Base-by-base conservation (phyloP, 2,888 invertebrate genomes). In the Muscina levida region DNA sequence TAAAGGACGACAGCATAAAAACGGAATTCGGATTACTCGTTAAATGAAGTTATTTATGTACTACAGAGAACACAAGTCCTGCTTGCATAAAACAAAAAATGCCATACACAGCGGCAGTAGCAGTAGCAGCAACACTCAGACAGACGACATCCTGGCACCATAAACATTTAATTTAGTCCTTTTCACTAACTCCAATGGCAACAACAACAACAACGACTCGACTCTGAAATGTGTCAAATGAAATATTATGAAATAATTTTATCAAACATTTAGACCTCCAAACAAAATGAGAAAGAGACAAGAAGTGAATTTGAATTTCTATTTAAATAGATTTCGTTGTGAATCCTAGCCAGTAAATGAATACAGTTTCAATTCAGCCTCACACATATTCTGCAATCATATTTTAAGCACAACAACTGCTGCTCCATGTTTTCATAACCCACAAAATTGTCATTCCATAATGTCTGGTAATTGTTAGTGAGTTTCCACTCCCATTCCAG, bases 1-100 rank as follows among this genome's bases (percentile, higher is more conserved):
- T 53, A 72, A 72, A 39, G 19, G 19, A 72, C 13, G 56, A 24
- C 46, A 10, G n/a, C 70, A 68, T 39, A 59, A 72, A 66, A 37
- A 59, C n/a, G 68, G 44, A 31, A 68, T 48, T 65, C 42, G 75
- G 37, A 75, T 75, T 77, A 72, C 74, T 81, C 74, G 72, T 75
- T 81, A 77, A 81, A 77, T 81, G 77, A 81, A 81, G 81, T 81
- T 81, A 77, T 81, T 81, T 81, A 75, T 77, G 26, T 24, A 17
- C 17, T 65, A 51, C 17, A 1, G 10, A 73, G 56, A 31, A 31
- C 31, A 65, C 26, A 17, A 5, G 57, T 17, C 42, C 39, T 39
- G 39, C 6, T 37, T 17, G 39, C 6, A 59, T 17, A 39, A 59
- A 59, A 37, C 24, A n/a, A n/a, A n/a, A n/a, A n/a, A n/a, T n/a